Evolutionary conservation across 1,140 invertebrate genomes (phyloP), one percentile per base, ranked within the genome.

Genomic region (Drosophila persimilis): DNA sequence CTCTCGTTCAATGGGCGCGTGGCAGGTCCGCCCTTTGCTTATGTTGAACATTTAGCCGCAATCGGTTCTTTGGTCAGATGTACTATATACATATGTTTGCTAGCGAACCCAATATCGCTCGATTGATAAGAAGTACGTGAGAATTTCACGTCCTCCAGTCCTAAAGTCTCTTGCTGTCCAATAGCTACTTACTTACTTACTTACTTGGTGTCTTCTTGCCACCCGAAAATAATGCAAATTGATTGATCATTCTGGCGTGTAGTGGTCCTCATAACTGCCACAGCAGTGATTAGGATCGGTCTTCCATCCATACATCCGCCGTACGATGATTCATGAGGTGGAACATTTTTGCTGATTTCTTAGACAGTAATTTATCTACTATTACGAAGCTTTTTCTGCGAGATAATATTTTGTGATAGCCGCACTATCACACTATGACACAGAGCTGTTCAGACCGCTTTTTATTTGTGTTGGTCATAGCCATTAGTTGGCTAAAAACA

Each of bases 61-160:
- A 48, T 35, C 29, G 31, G 3, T 39, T 4, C 29, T 22, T 35
- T 20, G 24, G 50, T 50, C 24, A 35, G 35, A 67, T 67, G 62
- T 67, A 67, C 65, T 55, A 11, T 0, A 13, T 4, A 11, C 0
- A 13, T 4, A 11, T 9, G 5, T 4, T 39, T 39, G 3, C 11
- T 13, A 39, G 4, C 35, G 9, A 9, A 35, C 11, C 0, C 35
- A 39, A 39, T 17, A 62, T 57, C 75, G 60, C 46, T 57, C 45
- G 56, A 6, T 29, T 50, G 81, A 86, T 85, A 85, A 85, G 77
- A 52, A 72, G 17, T 85, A 85, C 81, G 81, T 85, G 81, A 77
- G 61, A 44, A 70, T 58, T 80, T 71, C 41, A 45, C 46, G 53
- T 75, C 41, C 57, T 26, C 24, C 24, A 26, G 24, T 26, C 24